Conservation (phyloP, 2,113 vertebrate genomes). For the Mola mola region DNA sequence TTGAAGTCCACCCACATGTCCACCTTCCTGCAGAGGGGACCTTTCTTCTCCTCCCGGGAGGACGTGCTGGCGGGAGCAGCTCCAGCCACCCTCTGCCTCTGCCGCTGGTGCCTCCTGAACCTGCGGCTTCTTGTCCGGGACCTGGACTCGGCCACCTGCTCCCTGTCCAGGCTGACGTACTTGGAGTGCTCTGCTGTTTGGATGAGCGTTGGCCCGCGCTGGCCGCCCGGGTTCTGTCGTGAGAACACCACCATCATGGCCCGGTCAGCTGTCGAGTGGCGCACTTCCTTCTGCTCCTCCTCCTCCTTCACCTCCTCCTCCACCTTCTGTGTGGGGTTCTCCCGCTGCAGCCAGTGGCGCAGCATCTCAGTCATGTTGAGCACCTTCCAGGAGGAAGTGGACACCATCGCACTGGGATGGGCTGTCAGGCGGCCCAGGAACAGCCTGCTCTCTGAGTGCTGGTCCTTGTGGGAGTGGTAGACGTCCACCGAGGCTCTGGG, state of each 20-base stretch:
- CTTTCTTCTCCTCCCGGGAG: conserved; percentile 23
- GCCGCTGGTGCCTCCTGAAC: conserved; percentile 66
- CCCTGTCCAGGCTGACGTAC: conserved; percentile 75
- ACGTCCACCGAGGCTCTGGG: conserved; percentile 76
- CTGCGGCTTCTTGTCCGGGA: conserved; percentile 34
- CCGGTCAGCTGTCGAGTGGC: conserved; percentile 58
- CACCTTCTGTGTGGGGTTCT: rapidly evolving
- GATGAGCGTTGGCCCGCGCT: conserved; percentile 80
- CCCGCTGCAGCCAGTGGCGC: conserved; percentile 79
- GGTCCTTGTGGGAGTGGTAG: conserved; percentile 76
- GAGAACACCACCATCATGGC: conserved; percentile 89
- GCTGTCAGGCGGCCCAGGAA: conserved; percentile 81
- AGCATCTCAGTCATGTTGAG: conserved; percentile 86
- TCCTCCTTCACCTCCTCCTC: neutral
- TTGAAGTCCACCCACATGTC: conserved; percentile 91
- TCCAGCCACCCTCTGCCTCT: conserved; percentile 44
- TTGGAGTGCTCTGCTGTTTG: conserved; percentile 85
- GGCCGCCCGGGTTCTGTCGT: conserved; percentile 57
- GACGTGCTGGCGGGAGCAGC: conserved; percentile 1
- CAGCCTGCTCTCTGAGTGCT: conserved; percentile 65
- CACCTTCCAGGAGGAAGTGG: conserved; percentile 82
- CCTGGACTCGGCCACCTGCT: neutral
- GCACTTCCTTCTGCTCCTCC: conserved; percentile 16
- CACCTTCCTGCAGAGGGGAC: conserved; percentile 80
- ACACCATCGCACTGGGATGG: conserved; percentile 42